phyloP scores from a whole-genome alignment of 2,113 vertebrate species.

The Cacatua alba region DNA sequence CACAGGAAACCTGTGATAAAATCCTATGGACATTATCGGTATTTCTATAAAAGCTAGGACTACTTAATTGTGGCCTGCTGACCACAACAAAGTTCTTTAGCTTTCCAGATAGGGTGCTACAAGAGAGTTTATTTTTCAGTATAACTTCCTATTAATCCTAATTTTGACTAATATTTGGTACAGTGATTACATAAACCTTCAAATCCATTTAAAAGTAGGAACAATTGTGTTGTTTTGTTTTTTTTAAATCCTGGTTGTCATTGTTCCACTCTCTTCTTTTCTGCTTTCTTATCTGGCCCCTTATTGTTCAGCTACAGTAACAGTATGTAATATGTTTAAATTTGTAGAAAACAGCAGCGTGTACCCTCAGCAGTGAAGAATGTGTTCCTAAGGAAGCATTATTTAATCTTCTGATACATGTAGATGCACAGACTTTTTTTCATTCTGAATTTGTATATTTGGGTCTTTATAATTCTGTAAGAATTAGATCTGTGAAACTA shows the following conservation, averaged over 20 bases:
- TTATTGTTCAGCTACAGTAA: neutral
- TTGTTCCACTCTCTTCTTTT: neutral
- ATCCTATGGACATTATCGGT: neutral
- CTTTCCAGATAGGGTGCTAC: neutral
- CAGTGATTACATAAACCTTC: neutral
- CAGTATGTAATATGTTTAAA: neutral
- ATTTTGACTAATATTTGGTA: neutral
- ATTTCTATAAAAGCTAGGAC: neutral
- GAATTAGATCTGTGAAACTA: neutral
- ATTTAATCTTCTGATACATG: neutral
- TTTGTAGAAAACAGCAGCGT: neutral
- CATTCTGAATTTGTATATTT: neutral
- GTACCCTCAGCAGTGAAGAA: neutral
- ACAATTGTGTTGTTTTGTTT: neutral
- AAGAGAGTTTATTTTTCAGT: neutral
- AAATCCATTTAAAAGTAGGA: neutral
- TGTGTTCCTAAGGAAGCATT: neutral
- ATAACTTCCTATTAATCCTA: neutral
- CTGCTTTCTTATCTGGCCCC: neutral
- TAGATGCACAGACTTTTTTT: neutral
- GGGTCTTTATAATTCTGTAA: neutral
- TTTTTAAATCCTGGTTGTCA: neutral
- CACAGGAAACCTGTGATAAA: neutral
- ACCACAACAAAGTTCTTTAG: neutral
- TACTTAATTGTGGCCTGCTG: neutral